Evolutionary conservation across 2,888 invertebrate species (phyloP), one percentile per base, ranked within the genome.

Genomic region (Reticulitermes lucifugus): DNA sequence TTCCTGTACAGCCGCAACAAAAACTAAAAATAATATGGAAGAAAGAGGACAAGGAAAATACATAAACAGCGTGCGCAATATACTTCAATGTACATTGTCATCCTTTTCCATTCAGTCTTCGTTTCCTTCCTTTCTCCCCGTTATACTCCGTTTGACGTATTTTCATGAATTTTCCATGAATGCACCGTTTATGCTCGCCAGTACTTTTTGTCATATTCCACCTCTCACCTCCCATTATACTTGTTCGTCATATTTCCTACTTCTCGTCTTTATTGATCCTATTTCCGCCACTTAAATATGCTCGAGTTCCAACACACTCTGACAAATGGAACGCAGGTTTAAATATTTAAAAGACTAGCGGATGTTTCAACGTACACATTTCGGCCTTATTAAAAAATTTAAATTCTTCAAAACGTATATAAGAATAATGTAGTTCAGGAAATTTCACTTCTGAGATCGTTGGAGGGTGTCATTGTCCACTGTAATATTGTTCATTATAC

Each of bases 141-240:
- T 80, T 60, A 60, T 29, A 59, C 60, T 10, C 60, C 25, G 35
- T 59, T 60, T 59, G 59, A 60, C 41, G 80, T 60, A 80, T 81
- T 81, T 81, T 81, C 81, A 81, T 81, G 81, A 81, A 81, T 81
- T 70, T 70, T 81, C 65, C 70, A 81, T 81, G 81, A 81, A 65
- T 70, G 35, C 46, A 77, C n/a, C 77, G 51, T n/a, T 77, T 77
- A 77, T 77, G 18, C 46, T 73, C 41, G 73, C 35, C 41, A 18
- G 14, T 41, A 73, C 41, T 41, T 73, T 65, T 77, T 77, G 77
- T 77, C 46, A 51, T 51, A 46, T 77, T 46, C 77, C 46, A 41
- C 73, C 21, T 41, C 35, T 55, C 55, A 55, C 5, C 18, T 21
- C 35, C 73, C 5, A 35, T 73, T 41, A 73, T 9, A 73, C 73